Evolutionary conservation across 2,888 invertebrate genomes (phyloP).

Genomic region (Alitta virens): DNA sequence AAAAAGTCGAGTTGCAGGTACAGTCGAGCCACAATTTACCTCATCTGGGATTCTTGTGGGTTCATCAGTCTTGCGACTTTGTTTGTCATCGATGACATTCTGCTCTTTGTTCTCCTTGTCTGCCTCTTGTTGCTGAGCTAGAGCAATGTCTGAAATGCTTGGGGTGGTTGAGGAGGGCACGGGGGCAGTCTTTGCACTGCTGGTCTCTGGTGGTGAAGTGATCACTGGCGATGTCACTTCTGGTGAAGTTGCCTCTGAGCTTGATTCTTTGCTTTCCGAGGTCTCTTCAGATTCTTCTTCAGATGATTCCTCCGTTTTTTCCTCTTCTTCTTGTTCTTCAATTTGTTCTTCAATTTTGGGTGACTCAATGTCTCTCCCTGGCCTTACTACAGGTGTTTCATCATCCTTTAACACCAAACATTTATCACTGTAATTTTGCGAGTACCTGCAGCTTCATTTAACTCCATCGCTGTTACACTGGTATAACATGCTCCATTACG

Average conservation of each 20-base stretch:
- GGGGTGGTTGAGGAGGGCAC: constrained; percentile 6
- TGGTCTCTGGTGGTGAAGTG: constrained; percentile 5
- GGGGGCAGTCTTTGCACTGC: neutral
- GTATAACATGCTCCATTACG: no score
- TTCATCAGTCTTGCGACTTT: no score
- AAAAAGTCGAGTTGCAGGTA: no score
- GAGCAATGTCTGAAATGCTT: constrained; percentile 18
- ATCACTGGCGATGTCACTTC: neutral
- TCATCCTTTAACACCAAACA: no score
- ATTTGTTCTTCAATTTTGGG: neutral
- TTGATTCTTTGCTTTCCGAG: neutral
- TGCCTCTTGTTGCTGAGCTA: constrained; percentile 5
- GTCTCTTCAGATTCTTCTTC: neutral
- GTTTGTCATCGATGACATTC: no score
- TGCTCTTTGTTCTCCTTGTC: constrained; percentile 14
- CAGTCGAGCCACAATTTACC: no score
- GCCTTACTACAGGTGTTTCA: no score
- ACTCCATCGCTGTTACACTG: no score
- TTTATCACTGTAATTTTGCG: no score
- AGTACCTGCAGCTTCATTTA: no score
- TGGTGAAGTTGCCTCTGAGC: neutral
- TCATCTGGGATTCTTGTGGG: no score
- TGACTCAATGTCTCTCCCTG: no score
- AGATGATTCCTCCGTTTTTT: neutral
- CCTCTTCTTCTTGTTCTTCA: neutral